These are phyloP conservation scores for Hippoglossus stenolepis DNA, from an alignment of 2,113 vertebrate genomes.

Conservation along the genomic window DNA sequence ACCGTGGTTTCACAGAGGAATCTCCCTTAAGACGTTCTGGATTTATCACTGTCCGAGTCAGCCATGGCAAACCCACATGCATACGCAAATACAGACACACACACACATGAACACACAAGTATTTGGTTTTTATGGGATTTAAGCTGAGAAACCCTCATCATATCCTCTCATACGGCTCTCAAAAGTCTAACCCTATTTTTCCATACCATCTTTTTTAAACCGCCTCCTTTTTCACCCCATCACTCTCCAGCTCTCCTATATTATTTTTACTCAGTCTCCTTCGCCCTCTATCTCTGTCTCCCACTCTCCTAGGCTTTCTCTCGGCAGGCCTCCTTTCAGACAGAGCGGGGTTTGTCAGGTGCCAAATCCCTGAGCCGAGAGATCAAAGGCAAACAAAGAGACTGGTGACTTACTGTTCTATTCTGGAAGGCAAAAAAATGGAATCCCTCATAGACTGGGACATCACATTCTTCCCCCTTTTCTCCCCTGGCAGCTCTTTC, in stretches of 20 bases:
- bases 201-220: slow-evolving; percentile 44
- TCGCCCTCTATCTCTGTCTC: slow-evolving; percentile 36
- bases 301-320: slow-evolving; percentile 50
- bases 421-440: slow-evolving; percentile 74
- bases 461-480: slow-evolving; percentile 71
- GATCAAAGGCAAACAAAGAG: slow-evolving; percentile 80
- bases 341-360: slow-evolving; percentile 77
- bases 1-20: slow-evolving; percentile 66
- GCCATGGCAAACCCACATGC: slow-evolving; percentile 58
- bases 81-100: slow-evolving; percentile 37
- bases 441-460: slow-evolving; percentile 75
- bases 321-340: slow-evolving; percentile 71
- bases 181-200: slow-evolving; percentile 53
- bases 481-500: slow-evolving; percentile 71
- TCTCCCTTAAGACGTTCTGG: slow-evolving; percentile 73
- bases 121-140: slow-evolving; percentile 62
- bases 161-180: slow-evolving; percentile 48
- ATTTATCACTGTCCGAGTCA: slow-evolving; percentile 72
- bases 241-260: slow-evolving; percentile 27
- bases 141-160: slow-evolving; percentile 49
- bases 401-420: slow-evolving; percentile 81
- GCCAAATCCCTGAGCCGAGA: slow-evolving; percentile 74
- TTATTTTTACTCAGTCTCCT: slow-evolving; percentile 33
- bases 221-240: slow-evolving; percentile 18
- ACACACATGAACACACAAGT: slow-evolving; percentile 56